Evolutionary conservation across 2,888 invertebrate species (phyloP), one percentile per base, ranked within the genome.

Genomic region (Conistra vaccinii): DNA sequence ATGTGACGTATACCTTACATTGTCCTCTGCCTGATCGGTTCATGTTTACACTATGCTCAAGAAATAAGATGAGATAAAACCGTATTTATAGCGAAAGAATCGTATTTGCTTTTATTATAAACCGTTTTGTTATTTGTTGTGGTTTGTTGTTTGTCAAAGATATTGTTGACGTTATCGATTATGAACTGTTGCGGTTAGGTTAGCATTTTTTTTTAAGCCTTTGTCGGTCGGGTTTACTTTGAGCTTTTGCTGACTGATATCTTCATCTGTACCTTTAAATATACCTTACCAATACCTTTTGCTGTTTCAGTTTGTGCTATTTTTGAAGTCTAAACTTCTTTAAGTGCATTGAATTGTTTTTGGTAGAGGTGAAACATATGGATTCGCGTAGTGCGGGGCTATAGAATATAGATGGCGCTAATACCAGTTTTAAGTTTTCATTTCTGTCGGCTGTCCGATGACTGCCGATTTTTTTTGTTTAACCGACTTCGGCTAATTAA

Each of bases 51-150:
- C 89, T 86, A 78, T 90, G 91, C 90, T 93, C 87, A 89, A 87
- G 87, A 91, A 92, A 94, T 94, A 93, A 93, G 91, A 91, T 84
- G 85, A 93, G 92, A 94, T 94, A 93, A 92, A 91, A 91, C 88
- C 89, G 90, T 94, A 95, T 95, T 94, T 95, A 95, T 94, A 90
- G 91, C 91, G 86, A 92, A 92, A 88, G 77, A 87, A 84, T 90
- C 86, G 87, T 94, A 89, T 95, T 95, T 94, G 91, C 90, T 90
- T 88, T 92, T 92, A 92, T 93, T 91, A 94, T 94, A 91, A 91
- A 92, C 90, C 89, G 83, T 79, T 87, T 88, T 86, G 79, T 84
- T 90, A 85, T 90, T 90, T 88, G 82, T 83, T 73, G 81, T 80
- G 84, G 79, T 80, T 83, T 69, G 74, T 85, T 88, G 79, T 86